Conservation (phyloP, 2,888 invertebrate species). For the Eupithecia centaureata region DNA sequence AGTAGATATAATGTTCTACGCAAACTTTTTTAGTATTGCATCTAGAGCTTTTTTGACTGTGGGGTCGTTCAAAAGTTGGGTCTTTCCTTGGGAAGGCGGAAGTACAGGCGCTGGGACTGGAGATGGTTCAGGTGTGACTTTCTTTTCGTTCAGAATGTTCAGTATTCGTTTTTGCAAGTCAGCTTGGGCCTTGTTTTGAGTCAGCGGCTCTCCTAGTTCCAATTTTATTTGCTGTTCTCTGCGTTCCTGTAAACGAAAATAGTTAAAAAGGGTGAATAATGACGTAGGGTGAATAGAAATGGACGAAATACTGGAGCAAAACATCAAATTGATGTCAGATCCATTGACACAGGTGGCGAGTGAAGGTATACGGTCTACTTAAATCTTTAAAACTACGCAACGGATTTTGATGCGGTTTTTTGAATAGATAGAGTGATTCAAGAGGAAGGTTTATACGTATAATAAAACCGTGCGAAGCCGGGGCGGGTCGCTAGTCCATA, state of each 20-base stretch:
- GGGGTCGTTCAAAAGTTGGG: constrained; percentile 88
- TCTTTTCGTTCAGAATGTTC: constrained; percentile 90
- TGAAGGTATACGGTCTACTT: too few relatives aligned
- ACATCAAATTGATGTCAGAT: too few relatives aligned
- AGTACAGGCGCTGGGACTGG: constrained; percentile 52
- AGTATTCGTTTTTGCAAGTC: constrained; percentile 91
- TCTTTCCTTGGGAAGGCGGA: constrained; percentile 62
- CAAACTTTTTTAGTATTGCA: constrained; percentile 83
- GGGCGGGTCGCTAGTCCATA: too few relatives aligned
- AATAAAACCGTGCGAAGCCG: too few relatives aligned
- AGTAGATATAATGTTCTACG: constrained; percentile 41
- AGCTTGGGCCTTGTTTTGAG: constrained; percentile 83
- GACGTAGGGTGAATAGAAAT: too few relatives aligned
- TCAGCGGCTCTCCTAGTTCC: constrained; percentile 88
- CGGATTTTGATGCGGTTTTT: too few relatives aligned
- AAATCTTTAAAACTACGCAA: too few relatives aligned
- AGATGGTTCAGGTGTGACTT: constrained; percentile 52
- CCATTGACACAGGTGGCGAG: too few relatives aligned
- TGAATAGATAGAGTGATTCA: too few relatives aligned
- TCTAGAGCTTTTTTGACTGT: constrained; percentile 92
- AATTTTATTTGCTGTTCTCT: constrained; percentile 89
- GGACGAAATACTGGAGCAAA: too few relatives aligned
- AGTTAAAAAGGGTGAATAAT: too few relatives aligned
- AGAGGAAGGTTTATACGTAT: too few relatives aligned
- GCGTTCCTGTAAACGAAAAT: constrained; percentile 81